A percentile compares a stretch with the other conserved stretches of the same genome.
Evolutionary conservation across 2,113 vertebrate species (phyloP).

Genomic region (Martes martes): DNA sequence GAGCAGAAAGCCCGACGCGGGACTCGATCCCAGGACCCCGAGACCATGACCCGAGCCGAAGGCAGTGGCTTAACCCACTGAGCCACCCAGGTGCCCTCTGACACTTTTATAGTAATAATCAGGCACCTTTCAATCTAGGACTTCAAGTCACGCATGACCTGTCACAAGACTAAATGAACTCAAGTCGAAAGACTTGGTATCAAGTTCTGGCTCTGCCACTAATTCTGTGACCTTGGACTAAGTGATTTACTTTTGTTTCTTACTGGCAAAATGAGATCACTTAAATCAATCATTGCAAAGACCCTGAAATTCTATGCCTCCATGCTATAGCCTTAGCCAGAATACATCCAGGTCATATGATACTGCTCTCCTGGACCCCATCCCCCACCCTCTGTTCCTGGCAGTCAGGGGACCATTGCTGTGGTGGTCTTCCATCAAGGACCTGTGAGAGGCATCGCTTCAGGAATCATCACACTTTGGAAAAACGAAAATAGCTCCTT

Average conservation of each 20-base stretch:
- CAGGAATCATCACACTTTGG: neutral
- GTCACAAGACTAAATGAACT: neutral
- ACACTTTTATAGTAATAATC: neutral
- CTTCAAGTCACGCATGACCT: neutral
- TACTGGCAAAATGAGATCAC: neutral
- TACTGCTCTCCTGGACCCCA: neutral
- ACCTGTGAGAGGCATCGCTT: neutral
- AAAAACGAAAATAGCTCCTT: neutral
- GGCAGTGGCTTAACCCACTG: too few relatives aligned
- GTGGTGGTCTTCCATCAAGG: neutral
- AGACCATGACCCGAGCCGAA: too few relatives aligned
- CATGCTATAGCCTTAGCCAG: neutral
- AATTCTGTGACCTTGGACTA: neutral
- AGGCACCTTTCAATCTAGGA: neutral
- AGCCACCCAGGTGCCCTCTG: neutral
- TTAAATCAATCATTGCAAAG: neutral
- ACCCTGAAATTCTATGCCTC: neutral
- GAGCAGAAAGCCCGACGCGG: too few relatives aligned
- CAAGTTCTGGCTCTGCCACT: neutral
- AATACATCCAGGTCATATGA: neutral
- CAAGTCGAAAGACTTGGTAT: neutral
- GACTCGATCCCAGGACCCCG: too few relatives aligned
- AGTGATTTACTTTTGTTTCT: constrained; percentile 17
- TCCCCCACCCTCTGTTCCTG: neutral
- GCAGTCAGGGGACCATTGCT: neutral